Evolutionary conservation across 2,888 invertebrate species (phyloP).

Genomic region (Zaprionus lineosus): DNA sequence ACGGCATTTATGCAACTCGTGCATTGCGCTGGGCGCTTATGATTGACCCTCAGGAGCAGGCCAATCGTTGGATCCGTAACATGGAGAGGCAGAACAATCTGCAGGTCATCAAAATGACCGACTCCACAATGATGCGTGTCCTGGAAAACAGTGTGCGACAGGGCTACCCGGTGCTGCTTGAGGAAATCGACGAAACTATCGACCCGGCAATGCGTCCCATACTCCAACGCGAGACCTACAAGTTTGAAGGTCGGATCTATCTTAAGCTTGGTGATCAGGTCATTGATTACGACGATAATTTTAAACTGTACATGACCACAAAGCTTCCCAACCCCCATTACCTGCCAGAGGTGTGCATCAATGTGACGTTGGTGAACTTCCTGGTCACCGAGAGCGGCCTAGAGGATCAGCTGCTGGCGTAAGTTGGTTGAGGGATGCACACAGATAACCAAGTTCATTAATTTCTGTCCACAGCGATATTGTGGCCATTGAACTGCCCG

Average conservation of each 20-base stretch:
- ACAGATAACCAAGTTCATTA: too few relatives aligned
- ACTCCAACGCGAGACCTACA: conserved; percentile 89
- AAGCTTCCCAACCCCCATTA: conserved; percentile 97
- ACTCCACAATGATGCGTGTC: conserved; percentile 88
- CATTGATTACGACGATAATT: conserved; percentile 94
- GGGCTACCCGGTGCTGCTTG: conserved; percentile 93
- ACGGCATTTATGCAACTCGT: conserved; percentile 93
- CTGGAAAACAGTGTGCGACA: conserved; percentile 91
- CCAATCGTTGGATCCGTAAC: conserved; percentile 95
- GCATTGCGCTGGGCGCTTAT: conserved; percentile 94
- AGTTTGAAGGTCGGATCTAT: conserved; percentile 89
- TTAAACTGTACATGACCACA: conserved; percentile 94
- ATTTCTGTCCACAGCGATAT: conserved; percentile 84
- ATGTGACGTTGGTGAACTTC: conserved; percentile 96
- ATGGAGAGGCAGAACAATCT: conserved; percentile 91
- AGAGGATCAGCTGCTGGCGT: conserved; percentile 95
- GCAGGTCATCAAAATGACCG: conserved; percentile 90
- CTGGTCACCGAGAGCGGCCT: conserved; percentile 94
- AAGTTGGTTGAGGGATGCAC: conserved; percentile 84
- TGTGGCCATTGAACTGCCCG: conserved; percentile 94
- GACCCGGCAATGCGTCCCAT: conserved; percentile 94
- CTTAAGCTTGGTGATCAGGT: conserved; percentile 93
- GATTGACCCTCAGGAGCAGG: conserved; percentile 98
- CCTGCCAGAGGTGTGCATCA: conserved; percentile 95
- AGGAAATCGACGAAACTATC: conserved; percentile 93